Conservation (phyloP, 92 coral and sea anemone species). For the Pocillopora meandrina region DNA sequence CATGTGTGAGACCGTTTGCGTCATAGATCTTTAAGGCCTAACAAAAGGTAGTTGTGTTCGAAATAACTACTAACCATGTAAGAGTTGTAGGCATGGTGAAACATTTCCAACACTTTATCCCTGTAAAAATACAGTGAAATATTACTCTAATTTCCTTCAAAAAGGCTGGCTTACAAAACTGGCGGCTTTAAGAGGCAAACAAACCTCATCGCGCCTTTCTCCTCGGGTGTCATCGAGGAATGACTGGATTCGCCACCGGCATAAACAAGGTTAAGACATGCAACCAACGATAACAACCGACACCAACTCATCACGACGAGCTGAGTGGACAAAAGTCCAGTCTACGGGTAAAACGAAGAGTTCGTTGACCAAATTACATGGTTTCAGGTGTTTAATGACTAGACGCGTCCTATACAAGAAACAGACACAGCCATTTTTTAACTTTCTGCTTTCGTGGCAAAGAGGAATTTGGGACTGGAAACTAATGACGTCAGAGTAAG, state of each 20-base stretch:
- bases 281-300: slow-evolving; percentile 34
- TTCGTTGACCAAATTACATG: slow-evolving; percentile 27
- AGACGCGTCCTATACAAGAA: slow-evolving; percentile 19
- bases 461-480: slow-evolving; percentile 51
- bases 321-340: slow-evolving; percentile 42
- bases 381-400: slow-evolving; percentile 12
- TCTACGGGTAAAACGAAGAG: slow-evolving; percentile 20
- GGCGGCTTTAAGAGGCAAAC: slow-evolving; percentile 4
- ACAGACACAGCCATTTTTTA: slow-evolving; percentile 41
- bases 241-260: slow-evolving; percentile 50
- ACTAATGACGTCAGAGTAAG: slow-evolving; percentile 42
- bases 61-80: slow-evolving; percentile 84
- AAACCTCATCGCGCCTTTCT: slow-evolving; percentile 76
- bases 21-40: not conserved
- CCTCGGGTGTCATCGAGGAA: slow-evolving; percentile 81
- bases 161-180: not conserved
- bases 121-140: slow-evolving; percentile 44
- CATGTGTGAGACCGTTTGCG: slow-evolving; percentile 21
- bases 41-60: slow-evolving; percentile 3
- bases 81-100: slow-evolving; percentile 93
- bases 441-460: slow-evolving; percentile 90
- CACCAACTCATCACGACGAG: slow-evolving; percentile 32
- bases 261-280: slow-evolving; percentile 42
- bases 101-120: slow-evolving; percentile 93
- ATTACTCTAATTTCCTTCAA: not conserved